Base-by-base conservation (phyloP, 2,797 vertebrate species). In the Myotis vivesi region DNA sequence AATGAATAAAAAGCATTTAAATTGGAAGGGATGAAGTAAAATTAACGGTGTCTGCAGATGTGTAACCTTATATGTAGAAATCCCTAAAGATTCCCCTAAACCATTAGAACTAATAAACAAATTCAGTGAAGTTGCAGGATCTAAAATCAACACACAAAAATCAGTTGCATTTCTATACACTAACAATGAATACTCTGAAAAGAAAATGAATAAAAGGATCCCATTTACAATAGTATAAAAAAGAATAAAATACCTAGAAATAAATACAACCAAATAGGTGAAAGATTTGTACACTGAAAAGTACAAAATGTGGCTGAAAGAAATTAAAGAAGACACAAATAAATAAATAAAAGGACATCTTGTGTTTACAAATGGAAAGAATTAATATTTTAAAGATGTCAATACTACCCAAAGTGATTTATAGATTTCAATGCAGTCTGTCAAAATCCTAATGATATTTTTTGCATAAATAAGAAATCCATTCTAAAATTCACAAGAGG, bases 111-210 rank as follows among this genome's bases (percentile, higher is more conserved):
- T 62, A 87, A 57, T 57, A 46, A 92, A 81, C 53, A 12, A 72
- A 77, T 84, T 86, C 4, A 64, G 44, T 46, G 46, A 55, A 77
- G 15, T 72, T 87, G 44, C n/a, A 41, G 30, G 55, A 82, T 71
- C 25, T 13, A 68, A 93, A 93, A 55, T 46, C 38, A 88, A 49
- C 13, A 64, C 38, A 69, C 57, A 82, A 68, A 83, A 83, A 57
- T 89, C 64, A 59, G 12, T 68, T 87, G 59, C 75, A 41, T 89
- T 93, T 89, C 69, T 93, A 33, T 85, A 62, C 28, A 62, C 59
- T 62, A 30, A 62, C 59, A 62, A 30, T 62, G 59, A 62, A 62
- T 62, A 62, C 13, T 30, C 12, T 62, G 25, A 62, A 62, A 30
- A 62, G 25, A 5, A 62, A 62, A 62, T 62, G 25, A 62, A 30